These are phyloP conservation scores for Paraescarpia echinospica DNA, from an alignment of 1,140 invertebrate species.

Conservation along the genomic window DNA sequence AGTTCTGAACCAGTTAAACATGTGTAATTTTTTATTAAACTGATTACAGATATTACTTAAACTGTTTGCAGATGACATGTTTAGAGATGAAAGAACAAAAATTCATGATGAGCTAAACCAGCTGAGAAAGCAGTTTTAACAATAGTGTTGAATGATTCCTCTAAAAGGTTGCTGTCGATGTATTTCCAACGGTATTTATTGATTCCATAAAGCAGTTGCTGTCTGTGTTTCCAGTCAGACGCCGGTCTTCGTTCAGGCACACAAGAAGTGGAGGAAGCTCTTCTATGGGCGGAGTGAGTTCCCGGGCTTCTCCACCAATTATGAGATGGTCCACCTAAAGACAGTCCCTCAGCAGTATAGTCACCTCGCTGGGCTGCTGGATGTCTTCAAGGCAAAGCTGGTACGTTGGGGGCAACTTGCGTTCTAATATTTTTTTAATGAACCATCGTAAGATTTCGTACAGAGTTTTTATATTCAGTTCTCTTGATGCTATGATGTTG, in stretches of 20 bases:
- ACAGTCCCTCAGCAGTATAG: conserved; percentile 78
- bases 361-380: conserved; percentile 70
- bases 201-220: conserved; percentile 29
- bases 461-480: not conserved
- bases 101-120: too few relatives aligned
- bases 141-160: not conserved
- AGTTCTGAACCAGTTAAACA: too few relatives aligned
- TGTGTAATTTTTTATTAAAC: too few relatives aligned
- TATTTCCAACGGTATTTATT: too few relatives aligned
- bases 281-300: conserved; percentile 79
- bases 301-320: conserved; percentile 73
- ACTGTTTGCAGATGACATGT: too few relatives aligned
- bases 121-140: not conserved
- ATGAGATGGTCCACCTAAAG: conserved; percentile 86
- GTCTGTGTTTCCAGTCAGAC: conserved; percentile 66
- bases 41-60: too few relatives aligned
- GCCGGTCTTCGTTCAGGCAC: conserved; percentile 85
- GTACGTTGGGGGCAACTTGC: conserved; percentile 40
- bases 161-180: conserved; percentile 28
- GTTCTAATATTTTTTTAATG: not conserved
- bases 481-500: not conserved
- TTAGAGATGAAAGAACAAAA: too few relatives aligned
- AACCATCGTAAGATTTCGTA: not conserved
- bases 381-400: conserved; percentile 60
- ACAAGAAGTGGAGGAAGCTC: conserved; percentile 69